Conservation (phyloP, 2,888 invertebrate species). For the Agrochola litura region DNA sequence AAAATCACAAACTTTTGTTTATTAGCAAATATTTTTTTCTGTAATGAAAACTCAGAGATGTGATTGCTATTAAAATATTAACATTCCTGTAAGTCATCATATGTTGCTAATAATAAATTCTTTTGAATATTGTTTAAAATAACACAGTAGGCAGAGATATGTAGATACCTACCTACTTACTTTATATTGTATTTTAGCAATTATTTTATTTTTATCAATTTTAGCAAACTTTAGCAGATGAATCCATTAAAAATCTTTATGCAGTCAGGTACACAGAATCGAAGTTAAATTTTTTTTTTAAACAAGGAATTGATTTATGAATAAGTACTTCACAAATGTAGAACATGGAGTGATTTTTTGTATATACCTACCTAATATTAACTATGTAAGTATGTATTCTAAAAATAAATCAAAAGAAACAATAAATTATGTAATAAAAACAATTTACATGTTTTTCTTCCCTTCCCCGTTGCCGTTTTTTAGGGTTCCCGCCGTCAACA, state of each 20-base stretch:
- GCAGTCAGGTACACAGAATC: not conserved
- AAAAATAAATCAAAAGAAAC: slow-evolving; percentile 21
- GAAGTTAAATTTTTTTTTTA: not conserved
- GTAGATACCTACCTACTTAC: not conserved
- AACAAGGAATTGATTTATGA: slow-evolving; percentile 36
- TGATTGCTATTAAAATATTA: slow-evolving; percentile 3
- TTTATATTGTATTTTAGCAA: not conserved
- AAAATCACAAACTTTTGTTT: not conserved
- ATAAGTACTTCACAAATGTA: slow-evolving; percentile 8
- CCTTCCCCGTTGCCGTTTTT: not conserved
- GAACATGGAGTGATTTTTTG: slow-evolving; percentile 6
- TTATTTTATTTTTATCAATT: not conserved
- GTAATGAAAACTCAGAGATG: not conserved
- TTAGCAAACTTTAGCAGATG: not conserved
- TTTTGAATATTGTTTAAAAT: slow-evolving; percentile 8
- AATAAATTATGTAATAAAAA: slow-evolving; percentile 15
- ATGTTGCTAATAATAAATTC: not conserved
- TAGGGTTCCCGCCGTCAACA: too few relatives aligned
- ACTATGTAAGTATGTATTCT: slow-evolving; percentile 17
- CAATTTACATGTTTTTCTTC: not conserved
- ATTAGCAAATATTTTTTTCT: not conserved
- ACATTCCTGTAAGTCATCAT: not conserved
- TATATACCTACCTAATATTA: slow-evolving; percentile 29
- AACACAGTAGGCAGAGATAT: not conserved
- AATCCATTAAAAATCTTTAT: not conserved